Conservation (phyloP, 2,113 vertebrate species). For the Megaceryle torquata region DNA sequence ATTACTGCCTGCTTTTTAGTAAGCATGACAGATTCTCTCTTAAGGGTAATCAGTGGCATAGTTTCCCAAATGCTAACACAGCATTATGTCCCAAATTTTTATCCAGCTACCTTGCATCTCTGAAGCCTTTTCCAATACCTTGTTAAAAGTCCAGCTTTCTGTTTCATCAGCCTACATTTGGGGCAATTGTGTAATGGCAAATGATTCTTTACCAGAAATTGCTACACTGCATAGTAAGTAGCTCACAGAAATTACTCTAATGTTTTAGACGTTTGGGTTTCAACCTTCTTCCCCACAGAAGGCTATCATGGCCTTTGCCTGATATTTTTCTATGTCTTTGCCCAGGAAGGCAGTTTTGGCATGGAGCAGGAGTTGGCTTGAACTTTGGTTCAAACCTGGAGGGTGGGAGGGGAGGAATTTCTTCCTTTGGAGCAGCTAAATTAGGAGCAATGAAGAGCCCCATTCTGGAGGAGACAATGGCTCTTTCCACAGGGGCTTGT, state of each 20-base stretch:
- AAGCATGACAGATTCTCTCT: neutral
- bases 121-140: neutral
- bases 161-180: neutral
- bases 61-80: neutral
- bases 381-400: neutral
- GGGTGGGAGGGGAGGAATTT: neutral
- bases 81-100: neutral
- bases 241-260: neutral
- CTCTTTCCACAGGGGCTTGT: neutral
- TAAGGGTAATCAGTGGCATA: neutral
- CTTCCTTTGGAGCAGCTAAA: neutral
- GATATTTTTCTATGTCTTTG: neutral
- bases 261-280: neutral
- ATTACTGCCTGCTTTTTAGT: neutral
- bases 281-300: neutral
- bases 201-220: neutral
- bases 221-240: neutral
- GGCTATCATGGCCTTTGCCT: neutral
- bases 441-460: neutral
- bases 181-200: neutral
- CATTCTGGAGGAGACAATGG: neutral
- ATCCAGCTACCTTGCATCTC: neutral
- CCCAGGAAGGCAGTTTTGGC: neutral
- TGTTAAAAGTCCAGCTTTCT: neutral
- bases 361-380: neutral